Evolutionary conservation across 2,113 vertebrate genomes (phyloP), one percentile per base, ranked within the genome.

Genomic region (Cathartes aura): DNA sequence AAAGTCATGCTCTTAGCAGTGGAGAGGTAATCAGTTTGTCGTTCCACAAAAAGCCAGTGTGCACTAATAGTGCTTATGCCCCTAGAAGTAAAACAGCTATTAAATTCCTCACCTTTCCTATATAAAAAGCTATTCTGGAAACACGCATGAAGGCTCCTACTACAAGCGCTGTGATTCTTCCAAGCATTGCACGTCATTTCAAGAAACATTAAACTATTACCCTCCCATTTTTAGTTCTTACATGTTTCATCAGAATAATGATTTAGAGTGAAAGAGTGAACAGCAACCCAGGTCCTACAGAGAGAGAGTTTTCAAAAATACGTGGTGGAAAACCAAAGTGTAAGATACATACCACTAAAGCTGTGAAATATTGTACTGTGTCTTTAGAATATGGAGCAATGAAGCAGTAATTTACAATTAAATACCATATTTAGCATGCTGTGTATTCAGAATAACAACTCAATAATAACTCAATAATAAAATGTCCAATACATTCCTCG

Each of bases 401-500:
- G 47, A 92, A 68, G 73, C 89, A 87, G 47, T 68, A 82, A 95
- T 89, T 96, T n/a, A 84, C 34, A 85, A 79, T 92, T 89, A 97
- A 94, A 92, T 53, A 59, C 34, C 43, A 87, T 56, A 67, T 84
- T 91, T 89, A 87, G 34, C 58, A 75, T 20, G 12, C 62, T 76
- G 55, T 40, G 58, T 58, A 64, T 66, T 62, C 72, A 53, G 91
- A 89, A 62, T 72, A 92, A 96, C 93, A 96, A n/a, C 88, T 97
- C 96, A 95, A 96, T 91, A 95, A 96, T 22, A 94, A 87, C 56
- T 97, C 93, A 89, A 85, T 93, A 95, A 68, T 75, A 48, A 18
- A 90, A 87, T 56, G 73, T 53, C 56, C 95, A 79, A 66, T 79
- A 67, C 42, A 67, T 71, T 40, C 56, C 45, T 48, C 8, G 4